phyloP scores from a whole-genome alignment of 2,797 vertebrate species.

The Chiroxiphia lanceolata region DNA sequence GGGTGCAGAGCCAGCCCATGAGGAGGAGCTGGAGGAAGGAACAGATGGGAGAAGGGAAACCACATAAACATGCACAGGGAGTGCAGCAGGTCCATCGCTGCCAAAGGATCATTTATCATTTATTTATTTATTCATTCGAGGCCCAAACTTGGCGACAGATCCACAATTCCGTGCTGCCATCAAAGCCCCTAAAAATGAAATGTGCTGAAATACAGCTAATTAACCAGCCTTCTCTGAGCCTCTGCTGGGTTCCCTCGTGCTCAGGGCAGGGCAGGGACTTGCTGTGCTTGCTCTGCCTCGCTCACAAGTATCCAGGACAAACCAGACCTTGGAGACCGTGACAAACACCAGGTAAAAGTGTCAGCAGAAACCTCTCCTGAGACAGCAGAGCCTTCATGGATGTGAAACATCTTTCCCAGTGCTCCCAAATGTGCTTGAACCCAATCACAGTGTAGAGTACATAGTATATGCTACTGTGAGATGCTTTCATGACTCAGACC shows the following conservation, averaged over 20 bases:
- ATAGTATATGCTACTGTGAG: neutral
- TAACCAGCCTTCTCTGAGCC: neutral
- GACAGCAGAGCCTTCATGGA: neutral
- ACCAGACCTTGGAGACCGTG: accelerated
- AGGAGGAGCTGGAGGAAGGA: neutral
- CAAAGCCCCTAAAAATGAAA: slow-evolving; percentile 23
- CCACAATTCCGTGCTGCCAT: neutral
- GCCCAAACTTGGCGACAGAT: slow-evolving; percentile 22
- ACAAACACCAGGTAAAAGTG: neutral
- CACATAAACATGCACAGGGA: neutral
- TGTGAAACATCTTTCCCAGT: neutral
- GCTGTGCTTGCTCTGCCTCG: neutral
- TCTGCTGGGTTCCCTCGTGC: neutral
- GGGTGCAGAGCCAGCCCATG: neutral
- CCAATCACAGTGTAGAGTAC: neutral
- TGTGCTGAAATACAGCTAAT: slow-evolving; percentile 2
- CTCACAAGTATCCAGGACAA: neutral
- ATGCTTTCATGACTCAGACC: neutral
- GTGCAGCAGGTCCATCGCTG: neutral
- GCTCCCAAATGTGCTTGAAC: neutral
- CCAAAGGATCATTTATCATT: slow-evolving; percentile 1
- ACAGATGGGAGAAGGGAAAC: slow-evolving; percentile 34
- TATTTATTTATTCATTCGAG: slow-evolving; percentile 49
- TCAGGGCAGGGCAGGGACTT: neutral
- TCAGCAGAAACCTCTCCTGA: neutral